Conservation (phyloP, 2,888 invertebrate species). For the Furcula furcula region DNA sequence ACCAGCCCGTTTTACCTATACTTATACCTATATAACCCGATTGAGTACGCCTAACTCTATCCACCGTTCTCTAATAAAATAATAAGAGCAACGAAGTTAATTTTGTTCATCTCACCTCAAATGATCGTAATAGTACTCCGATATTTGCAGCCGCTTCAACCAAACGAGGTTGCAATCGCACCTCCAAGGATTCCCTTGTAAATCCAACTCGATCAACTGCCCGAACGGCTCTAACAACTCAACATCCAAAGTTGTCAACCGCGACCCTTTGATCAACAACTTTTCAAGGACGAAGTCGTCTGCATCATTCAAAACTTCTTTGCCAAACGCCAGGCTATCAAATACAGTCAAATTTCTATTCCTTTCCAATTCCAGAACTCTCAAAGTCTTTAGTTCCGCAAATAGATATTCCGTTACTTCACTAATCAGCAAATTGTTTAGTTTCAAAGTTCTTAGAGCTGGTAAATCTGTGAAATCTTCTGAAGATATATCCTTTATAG, state of each 20-base stretch:
- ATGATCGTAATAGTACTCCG: slow-evolving; percentile 59
- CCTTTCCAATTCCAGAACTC: slow-evolving; percentile 76
- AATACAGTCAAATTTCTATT: slow-evolving; percentile 78
- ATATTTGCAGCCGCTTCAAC: slow-evolving; percentile 67
- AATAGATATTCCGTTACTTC: slow-evolving; percentile 80
- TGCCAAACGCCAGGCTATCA: slow-evolving; percentile 64
- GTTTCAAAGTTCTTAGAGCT: slow-evolving; percentile 72
- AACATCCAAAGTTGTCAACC: slow-evolving; percentile 57
- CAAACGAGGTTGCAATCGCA: slow-evolving; percentile 84
- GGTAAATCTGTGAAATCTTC: slow-evolving; percentile 76
- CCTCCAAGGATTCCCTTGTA: slow-evolving; percentile 84
- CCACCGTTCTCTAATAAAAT: too few species aligned
- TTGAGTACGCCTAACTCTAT: too few species aligned
- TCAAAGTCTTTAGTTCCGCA: slow-evolving; percentile 73
- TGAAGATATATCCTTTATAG: slow-evolving; percentile 68
- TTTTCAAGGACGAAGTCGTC: slow-evolving; percentile 67
- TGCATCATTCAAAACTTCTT: slow-evolving; percentile 56
- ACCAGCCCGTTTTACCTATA: too few species aligned
- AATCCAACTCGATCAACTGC: slow-evolving; percentile 64
- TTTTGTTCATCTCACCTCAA: slow-evolving; percentile 56
- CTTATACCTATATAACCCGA: too few species aligned
- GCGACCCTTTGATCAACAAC: slow-evolving; percentile 71
- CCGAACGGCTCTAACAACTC: slow-evolving; percentile 70
- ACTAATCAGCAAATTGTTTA: slow-evolving; percentile 80
- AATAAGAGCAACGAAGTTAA: too few species aligned